Evolutionary conservation across 2,113 vertebrate species (phyloP).

Genomic region (Laterallus jamaicensis): DNA sequence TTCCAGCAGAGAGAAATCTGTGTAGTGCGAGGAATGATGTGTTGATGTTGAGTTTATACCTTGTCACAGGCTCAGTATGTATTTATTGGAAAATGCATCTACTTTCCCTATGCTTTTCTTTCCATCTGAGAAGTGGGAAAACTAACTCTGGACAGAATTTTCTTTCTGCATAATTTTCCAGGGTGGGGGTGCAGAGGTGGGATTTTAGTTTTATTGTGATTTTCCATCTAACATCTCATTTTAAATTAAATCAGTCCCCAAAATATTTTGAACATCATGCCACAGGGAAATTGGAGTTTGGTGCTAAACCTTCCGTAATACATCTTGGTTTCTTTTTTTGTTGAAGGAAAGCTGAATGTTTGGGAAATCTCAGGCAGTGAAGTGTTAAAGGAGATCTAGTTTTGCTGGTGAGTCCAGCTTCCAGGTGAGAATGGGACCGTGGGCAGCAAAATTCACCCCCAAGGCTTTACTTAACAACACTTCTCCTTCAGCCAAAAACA

Average conservation of each 20-base stretch:
- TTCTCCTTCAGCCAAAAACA: neutral
- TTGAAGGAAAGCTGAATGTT: neutral
- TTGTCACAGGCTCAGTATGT: conserved; percentile 51
- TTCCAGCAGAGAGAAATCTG: conserved; percentile 68
- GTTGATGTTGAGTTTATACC: conserved; percentile 64
- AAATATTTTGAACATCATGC: conserved; percentile 19
- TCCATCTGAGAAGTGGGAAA: conserved; percentile 30
- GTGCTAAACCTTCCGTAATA: neutral
- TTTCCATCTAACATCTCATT: neutral
- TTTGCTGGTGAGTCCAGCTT: neutral
- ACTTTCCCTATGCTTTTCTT: conserved; percentile 13
- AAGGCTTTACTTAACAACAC: neutral
- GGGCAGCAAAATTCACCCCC: neutral
- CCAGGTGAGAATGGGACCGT: neutral
- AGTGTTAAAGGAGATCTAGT: neutral
- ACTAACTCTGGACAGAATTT: neutral
- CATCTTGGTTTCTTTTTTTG: neutral
- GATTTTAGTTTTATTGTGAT: neutral
- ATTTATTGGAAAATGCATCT: conserved; percentile 51
- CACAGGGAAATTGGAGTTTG: neutral
- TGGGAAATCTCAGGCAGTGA: neutral
- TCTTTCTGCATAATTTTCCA: neutral
- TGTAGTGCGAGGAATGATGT: conserved; percentile 50
- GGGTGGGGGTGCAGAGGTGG: neutral
- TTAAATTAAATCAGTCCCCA: neutral